Percentiles rank a stretch among this genome's conserved stretches.
phyloP scores from a whole-genome alignment of 2,797 vertebrate species.

The Anguilla pacifica region DNA sequence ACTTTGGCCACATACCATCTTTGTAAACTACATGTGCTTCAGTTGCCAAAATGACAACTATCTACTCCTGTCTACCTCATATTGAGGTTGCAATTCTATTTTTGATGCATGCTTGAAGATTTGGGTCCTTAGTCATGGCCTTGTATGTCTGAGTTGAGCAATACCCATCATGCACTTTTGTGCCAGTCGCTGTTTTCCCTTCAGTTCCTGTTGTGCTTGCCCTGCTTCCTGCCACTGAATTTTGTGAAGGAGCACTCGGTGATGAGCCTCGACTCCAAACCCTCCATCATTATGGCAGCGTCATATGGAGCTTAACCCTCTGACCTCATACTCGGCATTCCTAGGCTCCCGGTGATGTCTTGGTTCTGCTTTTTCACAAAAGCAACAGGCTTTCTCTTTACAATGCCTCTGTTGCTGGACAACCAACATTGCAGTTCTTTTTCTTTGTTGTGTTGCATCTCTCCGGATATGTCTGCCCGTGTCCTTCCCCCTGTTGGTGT shows the following conservation, averaged over 20 bases:
- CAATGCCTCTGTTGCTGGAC: background rate
- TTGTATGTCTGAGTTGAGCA: background rate
- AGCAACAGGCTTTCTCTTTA: background rate
- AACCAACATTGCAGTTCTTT: background rate
- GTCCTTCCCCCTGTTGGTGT: constrained; percentile 52
- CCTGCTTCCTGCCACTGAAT: background rate
- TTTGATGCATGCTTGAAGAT: background rate
- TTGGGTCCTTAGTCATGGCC: background rate
- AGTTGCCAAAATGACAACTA: background rate
- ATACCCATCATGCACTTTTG: background rate
- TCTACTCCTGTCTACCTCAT: background rate
- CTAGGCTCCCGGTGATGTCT: background rate
- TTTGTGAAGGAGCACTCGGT: background rate
- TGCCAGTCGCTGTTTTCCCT: background rate
- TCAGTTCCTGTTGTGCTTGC: background rate
- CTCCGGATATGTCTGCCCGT: constrained; percentile 28
- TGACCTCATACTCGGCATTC: background rate
- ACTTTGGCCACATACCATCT: background rate
- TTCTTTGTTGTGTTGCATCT: constrained; percentile 36
- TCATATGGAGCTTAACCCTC: background rate
- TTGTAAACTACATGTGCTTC: background rate
- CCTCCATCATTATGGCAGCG: background rate
- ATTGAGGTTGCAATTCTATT: background rate
- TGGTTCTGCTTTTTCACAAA: background rate
- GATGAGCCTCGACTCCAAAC: background rate